These are phyloP conservation scores for Egretta garzetta DNA, from an alignment of 2,113 vertebrate species.

Conservation along the genomic window DNA sequence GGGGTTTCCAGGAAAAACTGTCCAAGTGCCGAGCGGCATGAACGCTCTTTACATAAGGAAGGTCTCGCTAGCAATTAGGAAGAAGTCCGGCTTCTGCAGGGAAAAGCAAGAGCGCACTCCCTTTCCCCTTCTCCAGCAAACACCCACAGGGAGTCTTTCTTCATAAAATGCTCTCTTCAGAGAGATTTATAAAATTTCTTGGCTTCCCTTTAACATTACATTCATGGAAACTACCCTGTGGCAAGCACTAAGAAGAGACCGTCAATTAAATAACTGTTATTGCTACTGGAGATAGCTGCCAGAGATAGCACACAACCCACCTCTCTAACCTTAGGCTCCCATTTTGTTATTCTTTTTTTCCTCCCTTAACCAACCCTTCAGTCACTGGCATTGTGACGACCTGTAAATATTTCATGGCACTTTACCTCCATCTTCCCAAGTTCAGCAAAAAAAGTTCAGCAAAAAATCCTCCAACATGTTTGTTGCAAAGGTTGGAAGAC, in stretches of 20 bases:
- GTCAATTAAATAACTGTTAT: background rate
- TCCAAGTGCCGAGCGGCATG: background rate
- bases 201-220: background rate
- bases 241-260: background rate
- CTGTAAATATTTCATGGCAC: background rate
- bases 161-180: background rate
- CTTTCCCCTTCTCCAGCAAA: background rate
- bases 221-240: background rate
- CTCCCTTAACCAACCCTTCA: background rate
- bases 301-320: background rate
- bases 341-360: background rate
- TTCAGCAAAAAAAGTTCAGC: background rate
- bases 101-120: background rate
- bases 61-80: background rate
- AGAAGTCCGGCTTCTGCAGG: background rate
- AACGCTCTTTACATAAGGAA: background rate
- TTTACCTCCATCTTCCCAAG: background rate
- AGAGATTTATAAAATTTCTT: background rate
- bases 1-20: slow-evolving; percentile 44
- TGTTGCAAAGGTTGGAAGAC: background rate
- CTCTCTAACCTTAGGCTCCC: background rate
- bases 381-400: background rate
- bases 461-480: background rate
- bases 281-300: background rate
- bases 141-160: background rate